Evolutionary conservation across 2,797 vertebrate genomes (phyloP), one percentile per base, ranked within the genome.

Genomic region (Acestrorhynchus altus): DNA sequence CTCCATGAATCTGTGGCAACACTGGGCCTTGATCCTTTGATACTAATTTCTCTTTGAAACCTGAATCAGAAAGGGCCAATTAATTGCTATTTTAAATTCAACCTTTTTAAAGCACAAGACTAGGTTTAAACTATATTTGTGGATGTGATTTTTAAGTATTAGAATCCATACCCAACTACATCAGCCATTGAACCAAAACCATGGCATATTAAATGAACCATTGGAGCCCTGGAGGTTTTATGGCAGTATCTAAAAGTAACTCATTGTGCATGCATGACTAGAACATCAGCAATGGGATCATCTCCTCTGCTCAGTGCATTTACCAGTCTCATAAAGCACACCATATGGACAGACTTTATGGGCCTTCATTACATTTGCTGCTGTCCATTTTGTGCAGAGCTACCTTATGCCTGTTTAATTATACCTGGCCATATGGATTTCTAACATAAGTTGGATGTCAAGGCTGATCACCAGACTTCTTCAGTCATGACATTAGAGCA

Each of bases 271-370:
- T 47, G n/a, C 42, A 28, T 26, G 35, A 26, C 22, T 20, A 44
- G 24, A 44, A n/a, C 42, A 39, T 46, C 46, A 20, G 42, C 49
- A 24, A 3, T 59, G 8, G 42, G 44, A 60, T 59, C 63, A 52
- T 52, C 31, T 16, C 1, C 4, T 28, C 46, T 47, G 60, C 13
- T 28, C 52, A 52, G 26, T 13, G 28, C 47, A 40, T 52, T 74
- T 12, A 51, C 24, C 18, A 28, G 22, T 22, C 28, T 74, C 64
- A 12, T 69, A 63, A 63, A 44, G 42, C 56, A 40, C 15, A 16
- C 12, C 70, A 64, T 51, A 51, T 1, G 18, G 80, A 49, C 18
- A 28, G 46, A 12, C n/a, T 74, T 65, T 70, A 64, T 12, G 75
- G n/a, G 64, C n/a, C 47, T 20, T 54, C 26, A 5, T 69, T 47